Evolutionary conservation across 2,113 vertebrate species (phyloP), one percentile per base, ranked within the genome.

Genomic region (Fregata magnificens): DNA sequence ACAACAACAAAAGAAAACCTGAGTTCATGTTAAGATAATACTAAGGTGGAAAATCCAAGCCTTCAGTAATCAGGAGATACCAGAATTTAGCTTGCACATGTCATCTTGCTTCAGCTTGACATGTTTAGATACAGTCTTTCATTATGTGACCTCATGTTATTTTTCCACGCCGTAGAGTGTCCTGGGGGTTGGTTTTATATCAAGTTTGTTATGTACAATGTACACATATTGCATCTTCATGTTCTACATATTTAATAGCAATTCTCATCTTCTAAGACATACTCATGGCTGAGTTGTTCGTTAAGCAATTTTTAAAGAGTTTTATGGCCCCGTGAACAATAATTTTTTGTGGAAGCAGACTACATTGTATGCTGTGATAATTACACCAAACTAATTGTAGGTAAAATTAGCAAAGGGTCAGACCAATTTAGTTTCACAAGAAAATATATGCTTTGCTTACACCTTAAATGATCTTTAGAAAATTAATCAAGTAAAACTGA

Each of bases 371-470:
- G 90, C 96, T 96, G 95, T 67, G 86, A 97, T 98, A 98, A 98
- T 98, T 98, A 97, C 96, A 97, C 94, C 97, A 95, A 98, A 97
- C 96, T 98, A 98, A 98, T 98, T 97, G 96, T 97, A 98, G 97
- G 95, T 88, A 97, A 98, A 98, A 98, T 98, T 98, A 98, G 97
- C 31, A 18, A 98, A 72, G 85, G 96, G 97, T 97, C 74, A 88
- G 95, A 97, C 95, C 87, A 76, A 84, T 97, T 98, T 95, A 95
- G 82, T 90, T 44, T 71, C 90, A 84, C 92, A 96, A 95, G 95
- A 97, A 97, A 97, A 98, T 97, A 97, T 93, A 96, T 88, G 87
- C 67, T 95, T 85, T 92, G 78, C 97, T 98, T 96, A 89, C 82
- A 95, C 94, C 94, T 97, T 96, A 96, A 98, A 92, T 83, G 89